A percentile compares a stretch with the other conserved stretches of the same genome.
phyloP scores from a whole-genome alignment of 2,797 vertebrate species.

The Ficedula albicollis region DNA sequence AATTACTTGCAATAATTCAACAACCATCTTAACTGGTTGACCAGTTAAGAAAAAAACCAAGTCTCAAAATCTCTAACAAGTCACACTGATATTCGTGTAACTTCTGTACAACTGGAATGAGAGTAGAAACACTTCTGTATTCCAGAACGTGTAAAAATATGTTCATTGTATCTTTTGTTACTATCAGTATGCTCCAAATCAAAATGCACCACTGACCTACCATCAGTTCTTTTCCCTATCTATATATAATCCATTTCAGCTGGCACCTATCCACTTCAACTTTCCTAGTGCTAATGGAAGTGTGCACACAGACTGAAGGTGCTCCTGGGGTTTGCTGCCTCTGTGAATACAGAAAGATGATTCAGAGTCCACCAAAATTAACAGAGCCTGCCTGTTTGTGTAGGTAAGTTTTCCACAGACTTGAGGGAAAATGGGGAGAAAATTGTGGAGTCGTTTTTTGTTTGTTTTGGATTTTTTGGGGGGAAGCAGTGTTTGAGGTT shows the following conservation, averaged over 20 bases:
- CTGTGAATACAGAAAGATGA: background rate
- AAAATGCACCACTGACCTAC: background rate
- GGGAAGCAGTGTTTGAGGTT: background rate
- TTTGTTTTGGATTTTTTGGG: background rate
- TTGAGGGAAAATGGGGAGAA: background rate
- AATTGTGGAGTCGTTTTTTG: rapidly evolving
- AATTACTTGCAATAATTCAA: background rate
- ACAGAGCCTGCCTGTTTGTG: background rate
- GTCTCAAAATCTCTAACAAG: background rate
- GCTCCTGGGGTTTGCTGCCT: background rate
- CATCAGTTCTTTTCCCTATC: background rate
- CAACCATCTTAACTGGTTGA: background rate
- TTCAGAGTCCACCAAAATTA: background rate
- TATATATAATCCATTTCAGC: background rate
- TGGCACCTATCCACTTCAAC: background rate
- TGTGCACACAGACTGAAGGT: background rate
- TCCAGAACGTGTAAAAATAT: background rate
- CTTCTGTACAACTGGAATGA: background rate
- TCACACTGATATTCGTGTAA: background rate
- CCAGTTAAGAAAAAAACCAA: background rate
- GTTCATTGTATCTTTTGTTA: background rate
- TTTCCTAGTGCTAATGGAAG: background rate
- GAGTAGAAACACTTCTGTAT: background rate
- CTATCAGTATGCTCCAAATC: background rate
- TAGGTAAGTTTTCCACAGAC: background rate